These are phyloP conservation scores for Parapsyche elsis DNA, from an alignment of 1,140 invertebrate species.

Conservation along the genomic window DNA sequence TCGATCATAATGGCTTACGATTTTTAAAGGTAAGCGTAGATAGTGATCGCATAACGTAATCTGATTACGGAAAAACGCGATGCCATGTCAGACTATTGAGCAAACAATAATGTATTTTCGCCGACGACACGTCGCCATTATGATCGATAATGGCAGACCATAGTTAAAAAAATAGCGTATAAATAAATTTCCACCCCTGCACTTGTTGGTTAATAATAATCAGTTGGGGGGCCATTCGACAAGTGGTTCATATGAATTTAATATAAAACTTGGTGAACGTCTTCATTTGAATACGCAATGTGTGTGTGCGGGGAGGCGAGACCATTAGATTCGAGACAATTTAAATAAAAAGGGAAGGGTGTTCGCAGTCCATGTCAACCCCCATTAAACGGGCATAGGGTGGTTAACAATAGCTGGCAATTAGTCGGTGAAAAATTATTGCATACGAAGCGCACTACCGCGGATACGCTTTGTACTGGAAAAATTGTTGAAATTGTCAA, in stretches of 20 bases:
- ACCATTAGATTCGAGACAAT: slow-evolving; percentile 1
- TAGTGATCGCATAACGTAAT: background rate
- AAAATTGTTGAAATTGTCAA: background rate
- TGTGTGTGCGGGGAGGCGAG: background rate
- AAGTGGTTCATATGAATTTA: slow-evolving; percentile 45
- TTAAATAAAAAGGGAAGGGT: background rate
- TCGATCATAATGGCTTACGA: no score
- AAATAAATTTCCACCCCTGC: background rate
- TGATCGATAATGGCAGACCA: background rate
- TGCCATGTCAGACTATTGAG: background rate
- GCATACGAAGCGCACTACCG: slow-evolving; percentile 30
- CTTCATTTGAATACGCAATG: slow-evolving; percentile 48
- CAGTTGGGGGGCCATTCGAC: background rate
- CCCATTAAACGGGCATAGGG: slow-evolving; percentile 35
- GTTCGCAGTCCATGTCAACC: background rate
- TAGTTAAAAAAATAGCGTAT: background rate
- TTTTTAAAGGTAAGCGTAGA: background rate
- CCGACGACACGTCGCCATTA: background rate
- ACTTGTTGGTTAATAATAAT: background rate
- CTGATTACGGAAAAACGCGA: background rate
- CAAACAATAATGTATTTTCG: slow-evolving; percentile 13
- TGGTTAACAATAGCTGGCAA: slow-evolving; percentile 38
- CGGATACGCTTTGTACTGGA: no score
- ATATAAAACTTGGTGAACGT: slow-evolving; percentile 44
- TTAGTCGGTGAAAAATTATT: slow-evolving; percentile 45